Evolutionary conservation across 2,113 vertebrate genomes (phyloP).

Genomic region (Sorex fumeus): DNA sequence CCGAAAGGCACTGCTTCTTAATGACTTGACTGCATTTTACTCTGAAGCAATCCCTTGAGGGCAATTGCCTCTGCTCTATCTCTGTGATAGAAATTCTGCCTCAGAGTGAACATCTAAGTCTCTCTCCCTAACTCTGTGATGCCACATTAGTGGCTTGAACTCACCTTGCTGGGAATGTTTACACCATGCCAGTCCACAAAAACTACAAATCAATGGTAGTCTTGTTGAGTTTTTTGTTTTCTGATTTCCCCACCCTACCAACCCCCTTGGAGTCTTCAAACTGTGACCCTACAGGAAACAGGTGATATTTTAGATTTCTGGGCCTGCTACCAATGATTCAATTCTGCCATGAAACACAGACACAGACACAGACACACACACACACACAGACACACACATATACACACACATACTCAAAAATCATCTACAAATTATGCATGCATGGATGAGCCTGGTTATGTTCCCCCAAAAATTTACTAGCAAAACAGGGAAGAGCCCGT

Average conservation of each 20-base stretch:
- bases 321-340: not conserved
- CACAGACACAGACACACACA: too few relatives aligned
- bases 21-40: not conserved
- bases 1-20: not conserved
- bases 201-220: not conserved
- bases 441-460: not conserved
- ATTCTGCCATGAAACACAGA: too few relatives aligned
- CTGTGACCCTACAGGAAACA: too few relatives aligned
- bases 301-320: not conserved
- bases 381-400: too few relatives aligned
- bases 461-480: not conserved
- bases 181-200: not conserved
- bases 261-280: too few relatives aligned
- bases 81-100: not conserved
- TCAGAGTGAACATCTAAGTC: rapidly evolving
- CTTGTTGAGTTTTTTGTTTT: not conserved
- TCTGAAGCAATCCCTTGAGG: not conserved
- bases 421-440: too few relatives aligned
- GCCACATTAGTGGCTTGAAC: not conserved
- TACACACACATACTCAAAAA: too few relatives aligned
- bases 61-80: not conserved
- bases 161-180: not conserved
- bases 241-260: too few relatives aligned
- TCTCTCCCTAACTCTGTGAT: not conserved
- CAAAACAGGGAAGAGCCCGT: too few relatives aligned